A percentile compares a stretch with the other conserved stretches of the same genome.
Evolutionary conservation across 2,888 invertebrate genomes (phyloP).

Genomic region (Sacculina carcini): DNA sequence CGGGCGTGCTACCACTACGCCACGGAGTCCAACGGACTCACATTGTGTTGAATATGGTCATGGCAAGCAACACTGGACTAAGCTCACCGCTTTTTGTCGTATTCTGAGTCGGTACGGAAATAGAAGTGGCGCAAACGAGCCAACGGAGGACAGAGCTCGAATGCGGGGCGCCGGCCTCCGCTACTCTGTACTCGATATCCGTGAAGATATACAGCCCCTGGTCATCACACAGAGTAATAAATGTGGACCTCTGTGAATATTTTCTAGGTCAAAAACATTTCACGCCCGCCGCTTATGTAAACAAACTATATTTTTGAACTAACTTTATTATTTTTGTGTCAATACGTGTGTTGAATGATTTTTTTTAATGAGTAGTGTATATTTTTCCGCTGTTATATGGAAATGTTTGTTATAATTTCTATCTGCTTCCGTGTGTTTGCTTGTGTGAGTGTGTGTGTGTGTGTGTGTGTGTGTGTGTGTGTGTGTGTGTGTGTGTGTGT

Average conservation of each 20-base stretch:
- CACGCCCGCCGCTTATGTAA: not conserved
- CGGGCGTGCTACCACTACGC: too few relatives aligned
- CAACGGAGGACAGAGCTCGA: conserved; percentile 69
- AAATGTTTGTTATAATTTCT: not conserved
- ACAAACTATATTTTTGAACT: too few relatives aligned
- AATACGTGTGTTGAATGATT: too few relatives aligned
- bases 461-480: not conserved
- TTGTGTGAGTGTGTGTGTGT: not conserved
- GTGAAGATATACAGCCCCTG: conserved; percentile 75
- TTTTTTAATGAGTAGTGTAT: too few relatives aligned
- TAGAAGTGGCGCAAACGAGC: conserved; percentile 62
- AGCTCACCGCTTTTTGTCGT: conserved; percentile 65
- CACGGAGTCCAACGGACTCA: too few relatives aligned
- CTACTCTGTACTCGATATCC: conserved; percentile 72
- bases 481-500: not conserved
- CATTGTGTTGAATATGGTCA: too few relatives aligned
- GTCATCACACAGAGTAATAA: not conserved
- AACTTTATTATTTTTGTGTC: too few relatives aligned
- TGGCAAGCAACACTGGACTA: too few relatives aligned
- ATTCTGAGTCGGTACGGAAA: conserved; percentile 77
- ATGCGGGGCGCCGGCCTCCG: conserved; percentile 66
- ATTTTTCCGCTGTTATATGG: not conserved
- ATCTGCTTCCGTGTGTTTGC: not conserved
- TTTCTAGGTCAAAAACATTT: not conserved
- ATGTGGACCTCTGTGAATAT: not conserved